Percentiles rank a stretch among this genome's conserved stretches.
phyloP scores from a whole-genome alignment of 1,140 invertebrate species.

The Trichogramma pretiosum region DNA sequence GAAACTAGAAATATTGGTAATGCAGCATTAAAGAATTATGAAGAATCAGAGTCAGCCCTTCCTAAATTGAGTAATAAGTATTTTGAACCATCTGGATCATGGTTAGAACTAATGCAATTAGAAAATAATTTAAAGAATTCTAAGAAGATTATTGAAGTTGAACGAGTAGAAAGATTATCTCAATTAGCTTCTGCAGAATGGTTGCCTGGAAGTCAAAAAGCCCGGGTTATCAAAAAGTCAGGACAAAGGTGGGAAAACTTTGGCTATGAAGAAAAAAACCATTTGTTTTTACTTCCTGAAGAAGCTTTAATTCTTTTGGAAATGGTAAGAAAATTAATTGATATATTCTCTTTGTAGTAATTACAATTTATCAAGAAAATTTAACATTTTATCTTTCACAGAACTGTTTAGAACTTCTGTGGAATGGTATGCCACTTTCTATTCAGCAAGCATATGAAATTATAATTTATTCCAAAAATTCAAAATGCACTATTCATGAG shows the following conservation, averaged over 20 bases:
- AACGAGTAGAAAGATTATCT: conserved; percentile 51
- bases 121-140: conserved; percentile 48
- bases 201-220: conserved; percentile 48
- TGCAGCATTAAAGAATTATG: conserved; percentile 34
- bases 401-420: conserved; percentile 50
- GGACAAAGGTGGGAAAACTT: conserved; percentile 52
- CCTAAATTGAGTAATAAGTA: conserved; percentile 51
- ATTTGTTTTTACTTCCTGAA: conserved; percentile 51
- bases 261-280: conserved; percentile 44
- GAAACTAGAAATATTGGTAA: conserved; percentile 44
- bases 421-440: conserved; percentile 49
- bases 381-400: conserved; percentile 30
- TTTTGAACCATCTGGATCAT: conserved; percentile 48
- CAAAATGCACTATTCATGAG: conserved; percentile 45
- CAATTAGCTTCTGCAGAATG: conserved; percentile 51
- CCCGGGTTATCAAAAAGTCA: conserved; percentile 49
- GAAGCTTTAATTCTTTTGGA: conserved; percentile 56
- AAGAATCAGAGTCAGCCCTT: conserved; percentile 34
- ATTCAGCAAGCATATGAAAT: conserved; percentile 54
- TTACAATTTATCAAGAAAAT: not conserved
- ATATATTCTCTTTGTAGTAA: not conserved
- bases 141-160: conserved; percentile 48
- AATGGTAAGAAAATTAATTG: conserved; percentile 43
- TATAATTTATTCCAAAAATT: conserved; percentile 40
- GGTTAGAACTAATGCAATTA: conserved; percentile 53